Percentiles rank a stretch among this genome's conserved stretches.
Conservation (phyloP, 2,888 invertebrate genomes). For the Cenopis cana region DNA sequence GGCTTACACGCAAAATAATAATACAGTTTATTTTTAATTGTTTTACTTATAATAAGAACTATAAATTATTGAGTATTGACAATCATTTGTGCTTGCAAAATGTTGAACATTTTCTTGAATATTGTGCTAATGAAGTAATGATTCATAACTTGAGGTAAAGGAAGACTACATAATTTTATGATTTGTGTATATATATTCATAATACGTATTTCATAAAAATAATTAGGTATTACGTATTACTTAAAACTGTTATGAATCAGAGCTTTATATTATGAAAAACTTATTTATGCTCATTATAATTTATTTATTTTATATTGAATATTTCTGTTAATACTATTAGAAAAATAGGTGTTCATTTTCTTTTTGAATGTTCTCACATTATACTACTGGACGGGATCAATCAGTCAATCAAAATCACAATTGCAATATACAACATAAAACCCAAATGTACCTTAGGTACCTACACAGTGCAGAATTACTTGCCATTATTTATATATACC, state of each 20-base stretch:
- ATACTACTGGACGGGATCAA: conserved; percentile 55
- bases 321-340: conserved; percentile 50
- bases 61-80: conserved; percentile 39
- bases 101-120: conserved; percentile 33
- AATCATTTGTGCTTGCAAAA: conserved; percentile 42
- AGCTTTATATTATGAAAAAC: neutral
- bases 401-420: conserved; percentile 59
- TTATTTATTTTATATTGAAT: conserved; percentile 43
- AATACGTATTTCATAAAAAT: conserved; percentile 12
- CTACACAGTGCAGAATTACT: conserved; percentile 35
- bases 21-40: conserved; percentile 10
- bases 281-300: conserved; percentile 15
- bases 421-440: conserved; percentile 41
- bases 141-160: conserved; percentile 53
- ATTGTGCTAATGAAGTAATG: conserved; percentile 38
- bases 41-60: conserved; percentile 37
- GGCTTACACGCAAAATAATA: conserved; percentile 9
- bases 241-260: conserved; percentile 4
- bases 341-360: conserved; percentile 58
- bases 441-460: conserved; percentile 34
- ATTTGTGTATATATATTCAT: conserved; percentile 16
- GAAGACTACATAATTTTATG: conserved; percentile 64
- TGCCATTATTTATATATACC: conserved; percentile 16
- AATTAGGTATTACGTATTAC: conserved; percentile 6
- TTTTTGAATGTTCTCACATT: conserved; percentile 44